Evolutionary conservation across 2,113 vertebrate genomes (phyloP).

Genomic region (Tringa solitaria): DNA sequence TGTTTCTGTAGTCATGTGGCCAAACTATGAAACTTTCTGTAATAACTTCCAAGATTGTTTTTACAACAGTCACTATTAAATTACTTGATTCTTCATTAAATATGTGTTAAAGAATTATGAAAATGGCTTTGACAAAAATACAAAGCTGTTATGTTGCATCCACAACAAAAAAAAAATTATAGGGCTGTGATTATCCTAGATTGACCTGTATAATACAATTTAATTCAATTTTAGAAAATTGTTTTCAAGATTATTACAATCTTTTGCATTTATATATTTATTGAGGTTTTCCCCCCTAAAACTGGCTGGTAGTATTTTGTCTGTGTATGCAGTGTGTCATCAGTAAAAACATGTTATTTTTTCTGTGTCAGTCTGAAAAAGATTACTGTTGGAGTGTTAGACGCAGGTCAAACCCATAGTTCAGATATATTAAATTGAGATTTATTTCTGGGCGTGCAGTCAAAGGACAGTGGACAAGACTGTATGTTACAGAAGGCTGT

Average conservation of each 20-base stretch:
- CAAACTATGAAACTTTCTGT: background rate
- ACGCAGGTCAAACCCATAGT: background rate
- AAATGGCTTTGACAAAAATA: background rate
- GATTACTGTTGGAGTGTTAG: background rate
- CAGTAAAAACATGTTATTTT: background rate
- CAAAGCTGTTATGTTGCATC: background rate
- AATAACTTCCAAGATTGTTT: background rate
- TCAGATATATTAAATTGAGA: background rate
- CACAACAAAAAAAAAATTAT: background rate
- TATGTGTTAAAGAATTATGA: background rate
- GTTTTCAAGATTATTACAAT: background rate
- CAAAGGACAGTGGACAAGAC: background rate
- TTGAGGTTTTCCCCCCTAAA: background rate
- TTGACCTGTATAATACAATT: background rate
- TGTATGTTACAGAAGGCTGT: background rate
- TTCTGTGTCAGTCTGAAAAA: background rate
- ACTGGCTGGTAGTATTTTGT: background rate
- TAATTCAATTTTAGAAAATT: background rate
- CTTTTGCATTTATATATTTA: background rate
- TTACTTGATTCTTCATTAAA: background rate
- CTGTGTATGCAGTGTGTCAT: background rate
- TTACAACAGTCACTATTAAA: background rate
- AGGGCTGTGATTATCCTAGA: background rate
- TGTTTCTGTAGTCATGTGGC: background rate
- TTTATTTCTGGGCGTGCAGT: background rate